These are phyloP conservation scores for Platyura marginata DNA, from an alignment of 1,140 invertebrate genomes.

Conservation along the genomic window DNA sequence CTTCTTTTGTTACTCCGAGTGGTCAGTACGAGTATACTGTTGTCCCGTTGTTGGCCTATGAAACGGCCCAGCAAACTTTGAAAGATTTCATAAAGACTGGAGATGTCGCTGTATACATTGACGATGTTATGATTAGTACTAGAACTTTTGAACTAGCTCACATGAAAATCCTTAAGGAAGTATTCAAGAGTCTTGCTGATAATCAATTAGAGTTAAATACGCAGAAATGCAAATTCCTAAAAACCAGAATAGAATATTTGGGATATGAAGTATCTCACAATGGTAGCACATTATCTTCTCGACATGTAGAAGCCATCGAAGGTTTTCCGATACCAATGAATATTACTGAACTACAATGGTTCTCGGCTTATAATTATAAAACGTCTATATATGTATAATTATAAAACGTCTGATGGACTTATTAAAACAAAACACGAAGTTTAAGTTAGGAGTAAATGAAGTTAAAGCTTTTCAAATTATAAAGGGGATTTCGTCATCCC, in stretches of 20 bases:
- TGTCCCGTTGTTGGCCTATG: slow-evolving; percentile 18
- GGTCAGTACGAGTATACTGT: slow-evolving; percentile 18
- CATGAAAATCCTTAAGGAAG: slow-evolving; percentile 3
- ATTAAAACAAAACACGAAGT: slow-evolving; percentile 10
- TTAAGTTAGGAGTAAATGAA: slow-evolving; percentile 8
- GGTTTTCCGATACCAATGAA: slow-evolving; percentile 5
- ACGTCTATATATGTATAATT: slow-evolving; percentile 10
- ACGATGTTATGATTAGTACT: slow-evolving; percentile 8
- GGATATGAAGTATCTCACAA: slow-evolving; percentile 1
- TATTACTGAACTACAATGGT: slow-evolving; percentile 4
- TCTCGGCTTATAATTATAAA: slow-evolving; percentile 3
- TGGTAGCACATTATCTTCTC: slow-evolving; percentile 1
- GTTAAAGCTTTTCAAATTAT: slow-evolving; percentile 10
- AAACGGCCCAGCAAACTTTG: slow-evolving; percentile 20
- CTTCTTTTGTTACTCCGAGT: slow-evolving; percentile 22
- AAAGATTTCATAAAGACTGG: slow-evolving; percentile 5
- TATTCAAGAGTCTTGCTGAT: slow-evolving; percentile 3
- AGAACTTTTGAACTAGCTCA: slow-evolving; percentile 6
- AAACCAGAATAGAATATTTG: slow-evolving; percentile 6
- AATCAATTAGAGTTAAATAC: slow-evolving; percentile 6
- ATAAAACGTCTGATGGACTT: slow-evolving; percentile 12
- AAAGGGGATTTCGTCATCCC: slow-evolving; percentile 6
- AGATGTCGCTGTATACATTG: slow-evolving; percentile 7
- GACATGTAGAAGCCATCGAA: slow-evolving; percentile 3
- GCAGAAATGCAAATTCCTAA: slow-evolving; percentile 6